These are phyloP conservation scores for Accipiter virgatus DNA, from an alignment of 2,113 vertebrate genomes.

Conservation along the genomic window DNA sequence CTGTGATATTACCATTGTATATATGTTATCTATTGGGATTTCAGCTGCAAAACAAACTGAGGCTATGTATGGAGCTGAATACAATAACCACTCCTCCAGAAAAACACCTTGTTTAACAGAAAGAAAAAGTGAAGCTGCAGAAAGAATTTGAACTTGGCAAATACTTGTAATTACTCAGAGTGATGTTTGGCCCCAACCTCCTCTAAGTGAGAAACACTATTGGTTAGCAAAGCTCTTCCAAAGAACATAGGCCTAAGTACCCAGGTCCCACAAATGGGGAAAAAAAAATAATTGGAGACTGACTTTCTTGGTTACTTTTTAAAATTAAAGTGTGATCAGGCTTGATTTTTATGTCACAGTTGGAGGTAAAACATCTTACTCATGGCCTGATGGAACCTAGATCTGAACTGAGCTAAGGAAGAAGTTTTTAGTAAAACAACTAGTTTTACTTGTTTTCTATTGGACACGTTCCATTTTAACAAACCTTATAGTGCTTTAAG, in stretches of 20 bases:
- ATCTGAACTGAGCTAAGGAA: neutral
- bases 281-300: neutral
- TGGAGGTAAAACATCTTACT: neutral
- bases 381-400: neutral
- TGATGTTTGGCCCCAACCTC: neutral
- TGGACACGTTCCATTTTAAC: neutral
- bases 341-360: neutral
- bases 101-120: neutral
- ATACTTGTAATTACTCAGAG: neutral
- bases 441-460: neutral
- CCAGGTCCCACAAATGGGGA: neutral
- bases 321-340: neutral
- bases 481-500: neutral
- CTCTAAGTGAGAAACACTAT: neutral
- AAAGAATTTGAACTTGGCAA: neutral
- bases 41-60: neutral
- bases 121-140: neutral
- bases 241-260: rapidly evolving
- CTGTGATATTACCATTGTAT: neutral
- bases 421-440: neutral
- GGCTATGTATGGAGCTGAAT: neutral
- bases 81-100: neutral
- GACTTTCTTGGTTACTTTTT: neutral
- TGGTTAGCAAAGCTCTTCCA: neutral
- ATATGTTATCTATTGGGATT: neutral